Base-by-base conservation (phyloP, 2,113 vertebrate species). In the Colaptes auratus region DNA sequence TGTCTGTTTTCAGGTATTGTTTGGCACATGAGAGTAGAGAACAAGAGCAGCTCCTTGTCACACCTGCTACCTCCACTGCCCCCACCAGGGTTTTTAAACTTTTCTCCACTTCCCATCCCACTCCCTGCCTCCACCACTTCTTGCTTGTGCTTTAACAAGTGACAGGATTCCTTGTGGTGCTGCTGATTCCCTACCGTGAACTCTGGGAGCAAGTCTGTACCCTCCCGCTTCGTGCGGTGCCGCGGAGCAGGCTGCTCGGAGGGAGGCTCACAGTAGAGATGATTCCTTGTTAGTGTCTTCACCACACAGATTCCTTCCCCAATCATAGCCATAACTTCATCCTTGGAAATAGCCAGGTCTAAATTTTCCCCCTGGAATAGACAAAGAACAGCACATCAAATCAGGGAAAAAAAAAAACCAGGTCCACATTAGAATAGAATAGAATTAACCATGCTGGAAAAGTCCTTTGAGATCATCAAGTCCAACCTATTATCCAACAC, bases 231-330 rank as follows among this genome's bases (percentile, higher is more conserved):
- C 5, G 97, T 97, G 42, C 97, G 97, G 31, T 97, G 95, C 39
- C 86, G 97, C 0, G 98, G 98, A 6, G 97, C 81, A 1, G 99
- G 99, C 97, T 99, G 99, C 97, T 98, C 98, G 2, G 97, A 87
- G 0, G 99, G 99, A 3, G 99, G 99, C 84, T 99, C 99, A 0
- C 99, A 99, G 97, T 99, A 99, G 24, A 99, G 98, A 80, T 99
- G 99, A 96, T 99, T 98, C 84, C 98, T 98, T 46, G 99, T 99
- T 67, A 99, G 96, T 0, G 99, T 99, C 98, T 99, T 99, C 76
- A 99, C 99, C 20, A 98, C 97, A 31, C 99, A 99, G 80, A 98
- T 94, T 2, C 99, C 99, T 3, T 99, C 98, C 24, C 99, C 99
- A 16, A 99, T 98, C 98, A 99, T 97, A 66, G 99, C 99, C 94